Evolutionary conservation across 2,888 invertebrate genomes (phyloP), one percentile per base, ranked within the genome.

Genomic region (Plebejus argus): DNA sequence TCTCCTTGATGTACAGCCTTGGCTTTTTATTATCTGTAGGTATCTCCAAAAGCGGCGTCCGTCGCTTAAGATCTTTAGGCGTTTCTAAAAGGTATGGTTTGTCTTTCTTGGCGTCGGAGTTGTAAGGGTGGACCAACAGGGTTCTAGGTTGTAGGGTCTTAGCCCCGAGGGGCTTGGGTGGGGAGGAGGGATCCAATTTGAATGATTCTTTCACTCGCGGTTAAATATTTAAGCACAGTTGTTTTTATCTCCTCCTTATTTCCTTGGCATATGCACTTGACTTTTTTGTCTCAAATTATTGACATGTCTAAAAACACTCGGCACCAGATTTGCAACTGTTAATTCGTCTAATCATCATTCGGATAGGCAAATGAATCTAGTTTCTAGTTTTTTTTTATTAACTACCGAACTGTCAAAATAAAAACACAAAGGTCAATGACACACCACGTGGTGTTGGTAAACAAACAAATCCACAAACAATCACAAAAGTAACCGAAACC

Each of bases 161-260:
- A 89, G 92, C 86, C 80, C 82, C 78, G 0, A 89, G 89, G 93
- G 93, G 93, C 93, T 87, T 89, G 70, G 80, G 61, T 0, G 78
- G 56, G 7, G 85, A 84, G 86, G 79, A 84, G 83, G 90, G 79
- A 93, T 91, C 93, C 93, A 93, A 93, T 89, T 89, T 93, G 93
- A 86, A 81, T 28, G 85, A 85, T 91, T 84, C 78, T 76, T 5
- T 12, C 28, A 61, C 49, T 70, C 39, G 78, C 72, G 76, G 66
- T 76, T 78, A 76, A 71, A 77, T 56, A 3, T 76, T 77, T 70
- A 15, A 15, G 4, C 7, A 12, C 70, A 70, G 5, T 5, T 53
- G 53, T 18, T 18, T 18, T 18, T 3, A 15, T 53, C 18, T 53
- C 5, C 53, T 53, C 5, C 53, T 53, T 12, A n/a, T 15, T 49